Evolutionary conservation across 1,140 invertebrate species (phyloP), one percentile per base, ranked within the genome.

Genomic region (Rhagoletis zephyria): DNA sequence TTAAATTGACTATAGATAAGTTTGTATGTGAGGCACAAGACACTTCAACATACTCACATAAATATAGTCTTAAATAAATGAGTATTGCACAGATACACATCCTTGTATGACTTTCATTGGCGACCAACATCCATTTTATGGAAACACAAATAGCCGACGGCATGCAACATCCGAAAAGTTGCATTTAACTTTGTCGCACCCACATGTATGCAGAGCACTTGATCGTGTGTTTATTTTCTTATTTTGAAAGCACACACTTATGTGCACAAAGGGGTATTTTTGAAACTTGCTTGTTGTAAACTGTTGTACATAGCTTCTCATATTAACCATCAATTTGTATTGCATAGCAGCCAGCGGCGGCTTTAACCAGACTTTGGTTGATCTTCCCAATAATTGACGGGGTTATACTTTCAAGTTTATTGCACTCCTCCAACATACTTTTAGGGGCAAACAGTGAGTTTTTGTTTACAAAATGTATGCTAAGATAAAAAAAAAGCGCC

Each of bases 111-210:
- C 30, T 30, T 10, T 30, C 30, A 42, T 6, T 30, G 30, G 6
- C 64, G 10, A 30, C 30, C 67, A 74, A 74, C 42, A 74, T 45
- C 67, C 67, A 48, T 14, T n/a, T 74, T 42, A 48, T 74, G 5
- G 30, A 14, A 45, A 74, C 45, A 48, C 30, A 74, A 74, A 74
- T 74, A 74, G 67, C 67, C 40, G 67, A 42, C 67, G 67, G 48
- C 74, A 56, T 90, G 91, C 90, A 91, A 91, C 91, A 91, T 91
- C 90, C 90, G 90, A 91, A 91, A 91, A 91, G 91, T 91, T 91
- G 89, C 89, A 90, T 42, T 91, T 90, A 91, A 91, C 91, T 91
- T 91, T 91, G 90, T 90, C 90, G 90, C 90, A 91, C 89, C n/a
- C 42, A 90, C 90, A 91, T 56, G 14, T 42, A 56, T 56, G 10